These are phyloP conservation scores for Helarctos malayanus DNA, from an alignment of 2,797 vertebrate species.

Conservation along the genomic window DNA sequence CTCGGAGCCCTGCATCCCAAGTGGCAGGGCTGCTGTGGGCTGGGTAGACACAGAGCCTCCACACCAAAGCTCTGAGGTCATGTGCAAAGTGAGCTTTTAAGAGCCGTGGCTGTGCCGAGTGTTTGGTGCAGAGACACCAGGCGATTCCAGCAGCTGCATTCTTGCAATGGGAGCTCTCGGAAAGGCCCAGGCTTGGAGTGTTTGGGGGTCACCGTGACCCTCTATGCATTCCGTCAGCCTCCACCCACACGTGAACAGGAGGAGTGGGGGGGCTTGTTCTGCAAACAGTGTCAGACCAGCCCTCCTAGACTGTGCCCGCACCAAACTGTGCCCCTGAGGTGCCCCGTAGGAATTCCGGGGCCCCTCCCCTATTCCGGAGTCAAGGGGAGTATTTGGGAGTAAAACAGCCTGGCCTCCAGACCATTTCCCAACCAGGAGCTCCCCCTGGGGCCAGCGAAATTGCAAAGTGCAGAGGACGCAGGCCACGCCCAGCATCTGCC, in stretches of 20 bases:
- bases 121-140: too few species aligned
- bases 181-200: background rate
- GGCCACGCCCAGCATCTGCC: background rate
- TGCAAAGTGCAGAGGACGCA: accelerated
- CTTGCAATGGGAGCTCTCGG: accelerated
- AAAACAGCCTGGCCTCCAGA: background rate
- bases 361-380: background rate
- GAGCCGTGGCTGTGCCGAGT: accelerated
- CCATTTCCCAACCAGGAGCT: background rate
- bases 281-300: background rate
- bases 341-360: background rate
- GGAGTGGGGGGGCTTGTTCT: background rate
- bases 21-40: background rate
- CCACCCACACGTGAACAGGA: background rate
- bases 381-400: background rate
- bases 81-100: background rate
- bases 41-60: background rate
- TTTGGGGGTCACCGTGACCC: too few species aligned
- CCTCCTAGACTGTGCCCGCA: background rate
- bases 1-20: background rate
- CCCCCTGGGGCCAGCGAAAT: background rate
- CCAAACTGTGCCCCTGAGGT: accelerated
- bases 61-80: background rate
- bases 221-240: background rate
- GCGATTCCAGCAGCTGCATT: accelerated